These are phyloP conservation scores for Chydorus sphaericus DNA, from an alignment of 2,888 invertebrate genomes.

Conservation along the genomic window DNA sequence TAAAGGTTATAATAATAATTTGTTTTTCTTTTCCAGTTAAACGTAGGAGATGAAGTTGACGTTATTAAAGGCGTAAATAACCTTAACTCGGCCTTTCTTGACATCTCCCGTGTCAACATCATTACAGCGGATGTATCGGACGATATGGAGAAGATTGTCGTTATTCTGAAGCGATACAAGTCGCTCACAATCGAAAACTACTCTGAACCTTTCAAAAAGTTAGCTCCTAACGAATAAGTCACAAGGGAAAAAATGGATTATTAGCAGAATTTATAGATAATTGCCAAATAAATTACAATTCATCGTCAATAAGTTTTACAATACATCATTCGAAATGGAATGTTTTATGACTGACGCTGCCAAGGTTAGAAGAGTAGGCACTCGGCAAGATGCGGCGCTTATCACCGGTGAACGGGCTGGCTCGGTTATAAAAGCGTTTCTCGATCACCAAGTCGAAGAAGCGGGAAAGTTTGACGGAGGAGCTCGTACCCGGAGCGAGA, in stretches of 20 bases:
- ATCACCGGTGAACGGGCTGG: conserved; percentile 10
- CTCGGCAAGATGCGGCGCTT: background rate
- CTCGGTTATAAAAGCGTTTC: conserved; percentile 32
- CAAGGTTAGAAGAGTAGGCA: background rate
- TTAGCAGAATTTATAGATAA: background rate
- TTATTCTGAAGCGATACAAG: conserved; percentile 52
- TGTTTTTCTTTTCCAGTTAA: conserved; percentile 35
- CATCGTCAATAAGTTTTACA: background rate
- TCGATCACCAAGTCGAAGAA: conserved; percentile 81
- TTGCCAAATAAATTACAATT: background rate
- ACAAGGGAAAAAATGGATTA: background rate
- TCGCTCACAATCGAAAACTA: conserved; percentile 59
- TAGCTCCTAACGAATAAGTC: background rate
- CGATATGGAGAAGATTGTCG: conserved; percentile 39
- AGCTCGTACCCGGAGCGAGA: conserved; percentile 84
- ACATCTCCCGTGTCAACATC: conserved; percentile 52
- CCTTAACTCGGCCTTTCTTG: conserved; percentile 49
- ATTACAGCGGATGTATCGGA: conserved; percentile 29
- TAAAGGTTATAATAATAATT: conserved; percentile 5
- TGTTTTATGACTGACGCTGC: conserved; percentile 1
- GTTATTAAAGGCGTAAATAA: conserved; percentile 49
- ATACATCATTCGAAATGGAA: conserved; percentile 9
- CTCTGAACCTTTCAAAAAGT: background rate
- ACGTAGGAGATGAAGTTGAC: conserved; percentile 60
- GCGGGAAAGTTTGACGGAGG: conserved; percentile 79